Evolutionary conservation across 1,140 invertebrate genomes (phyloP).

Genomic region (Phenacoccus solenopsis): DNA sequence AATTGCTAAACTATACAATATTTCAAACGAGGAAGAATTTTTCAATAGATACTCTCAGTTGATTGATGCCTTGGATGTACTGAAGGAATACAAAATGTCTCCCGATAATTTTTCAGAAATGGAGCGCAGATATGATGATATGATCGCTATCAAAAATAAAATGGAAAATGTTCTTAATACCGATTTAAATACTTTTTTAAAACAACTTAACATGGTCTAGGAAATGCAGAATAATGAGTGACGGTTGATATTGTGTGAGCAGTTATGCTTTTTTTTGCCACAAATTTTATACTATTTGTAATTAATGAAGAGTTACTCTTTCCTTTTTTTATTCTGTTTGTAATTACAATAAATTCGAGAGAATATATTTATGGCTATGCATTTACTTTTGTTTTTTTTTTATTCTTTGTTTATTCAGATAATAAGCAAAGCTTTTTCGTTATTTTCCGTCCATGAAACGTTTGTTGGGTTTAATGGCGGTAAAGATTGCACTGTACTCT

Average conservation of each 20-base stretch:
- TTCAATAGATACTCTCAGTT: not conserved
- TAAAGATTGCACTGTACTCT: slow-evolving; percentile 87
- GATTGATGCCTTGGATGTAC: not conserved
- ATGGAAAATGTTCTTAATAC: too few species aligned
- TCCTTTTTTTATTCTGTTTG: too few species aligned
- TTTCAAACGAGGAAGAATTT: not conserved
- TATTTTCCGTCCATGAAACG: slow-evolving; percentile 52
- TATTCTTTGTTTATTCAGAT: slow-evolving; percentile 24
- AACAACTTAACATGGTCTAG: too few species aligned
- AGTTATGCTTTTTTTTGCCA: too few species aligned
- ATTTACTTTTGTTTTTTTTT: too few species aligned
- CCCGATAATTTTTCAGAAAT: not conserved
- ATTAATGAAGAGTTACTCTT: too few species aligned
- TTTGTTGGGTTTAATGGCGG: slow-evolving; percentile 93
- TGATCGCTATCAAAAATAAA: not conserved
- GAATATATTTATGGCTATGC: too few species aligned
- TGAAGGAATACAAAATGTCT: not conserved
- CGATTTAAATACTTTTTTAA: too few species aligned
- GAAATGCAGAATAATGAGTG: too few species aligned
- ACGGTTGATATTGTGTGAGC: too few species aligned
- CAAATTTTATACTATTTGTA: too few species aligned
- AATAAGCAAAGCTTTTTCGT: slow-evolving; percentile 32
- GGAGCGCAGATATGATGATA: not conserved
- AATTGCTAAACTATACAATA: not conserved
- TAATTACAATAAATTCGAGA: too few species aligned